A percentile compares a stretch with the other conserved stretches of the same genome.
These are phyloP conservation scores for Ricordea florida DNA, from an alignment of 92 coral and sea anemone species.

Conservation along the genomic window DNA sequence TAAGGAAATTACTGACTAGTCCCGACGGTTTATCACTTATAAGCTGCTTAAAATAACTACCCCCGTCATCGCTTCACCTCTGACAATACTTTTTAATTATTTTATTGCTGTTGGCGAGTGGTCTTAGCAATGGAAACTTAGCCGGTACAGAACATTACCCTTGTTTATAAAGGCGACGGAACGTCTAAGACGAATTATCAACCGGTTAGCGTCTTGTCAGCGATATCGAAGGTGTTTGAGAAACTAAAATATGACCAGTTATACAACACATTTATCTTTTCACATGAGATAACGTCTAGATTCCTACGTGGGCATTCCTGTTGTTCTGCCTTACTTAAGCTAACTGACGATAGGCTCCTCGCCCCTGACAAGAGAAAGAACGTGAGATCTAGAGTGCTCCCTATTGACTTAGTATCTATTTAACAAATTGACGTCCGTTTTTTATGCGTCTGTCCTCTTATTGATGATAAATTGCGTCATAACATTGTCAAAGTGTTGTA, in stretches of 20 bases:
- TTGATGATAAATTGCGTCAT: no score
- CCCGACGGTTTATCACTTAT: conserved; percentile 7
- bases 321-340: conserved; percentile 22
- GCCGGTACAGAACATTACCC: conserved; percentile 36
- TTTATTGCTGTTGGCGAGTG: conserved; percentile 19
- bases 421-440: no score
- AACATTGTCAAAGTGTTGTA: no score
- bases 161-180: conserved; percentile 28
- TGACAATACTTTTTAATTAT: conserved; percentile 21
- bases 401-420: neutral
- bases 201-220: conserved; percentile 40
- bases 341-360: conserved; percentile 35
- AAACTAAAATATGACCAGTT: conserved; percentile 30
- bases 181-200: conserved; percentile 34
- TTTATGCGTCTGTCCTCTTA: no score
- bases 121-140: conserved; percentile 25
- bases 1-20: conserved; percentile 6
- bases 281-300: conserved; percentile 23
- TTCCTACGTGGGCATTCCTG: conserved; percentile 49
- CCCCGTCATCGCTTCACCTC: conserved; percentile 22
- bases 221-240: conserved; percentile 22
- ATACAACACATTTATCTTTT: neutral
- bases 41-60: conserved; percentile 21
- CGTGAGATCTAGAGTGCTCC: neutral
- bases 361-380: conserved; percentile 1